phyloP scores from a whole-genome alignment of 2,888 invertebrate genomes.

The Lamellibrachia columna region DNA sequence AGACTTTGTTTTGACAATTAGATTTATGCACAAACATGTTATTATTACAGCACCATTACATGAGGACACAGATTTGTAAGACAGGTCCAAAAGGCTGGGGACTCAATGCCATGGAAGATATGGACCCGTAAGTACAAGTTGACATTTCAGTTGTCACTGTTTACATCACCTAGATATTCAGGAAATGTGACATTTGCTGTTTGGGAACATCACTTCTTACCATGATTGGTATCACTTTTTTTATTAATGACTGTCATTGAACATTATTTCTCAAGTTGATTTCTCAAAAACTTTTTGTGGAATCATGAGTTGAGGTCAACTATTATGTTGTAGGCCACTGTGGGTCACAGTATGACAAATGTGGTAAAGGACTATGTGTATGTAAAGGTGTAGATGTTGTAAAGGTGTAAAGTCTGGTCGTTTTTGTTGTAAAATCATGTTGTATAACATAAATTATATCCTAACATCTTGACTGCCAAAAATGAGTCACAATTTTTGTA shows the following conservation, averaged over 20 bases:
- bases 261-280: neutral
- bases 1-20: neutral
- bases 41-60: slow-evolving; percentile 74
- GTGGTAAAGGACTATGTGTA: too few species aligned
- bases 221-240: neutral
- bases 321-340: too few species aligned
- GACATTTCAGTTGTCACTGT: neutral
- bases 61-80: slow-evolving; percentile 78
- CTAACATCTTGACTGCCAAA: too few species aligned
- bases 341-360: too few species aligned
- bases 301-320: neutral
- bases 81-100: slow-evolving; percentile 94
- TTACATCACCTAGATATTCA: neutral
- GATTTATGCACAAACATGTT: neutral
- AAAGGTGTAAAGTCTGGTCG: too few species aligned
- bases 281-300: neutral
- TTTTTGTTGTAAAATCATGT: too few species aligned
- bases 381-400: too few species aligned
- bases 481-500: too few species aligned
- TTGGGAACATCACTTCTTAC: too few species aligned
- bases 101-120: slow-evolving; percentile 78
- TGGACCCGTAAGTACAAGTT: slow-evolving; percentile 71
- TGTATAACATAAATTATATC: too few species aligned
- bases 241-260: neutral
- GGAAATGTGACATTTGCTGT: neutral